These are phyloP conservation scores for Drosophila bunnanda DNA, from an alignment of 2,888 invertebrate genomes.

Conservation along the genomic window DNA sequence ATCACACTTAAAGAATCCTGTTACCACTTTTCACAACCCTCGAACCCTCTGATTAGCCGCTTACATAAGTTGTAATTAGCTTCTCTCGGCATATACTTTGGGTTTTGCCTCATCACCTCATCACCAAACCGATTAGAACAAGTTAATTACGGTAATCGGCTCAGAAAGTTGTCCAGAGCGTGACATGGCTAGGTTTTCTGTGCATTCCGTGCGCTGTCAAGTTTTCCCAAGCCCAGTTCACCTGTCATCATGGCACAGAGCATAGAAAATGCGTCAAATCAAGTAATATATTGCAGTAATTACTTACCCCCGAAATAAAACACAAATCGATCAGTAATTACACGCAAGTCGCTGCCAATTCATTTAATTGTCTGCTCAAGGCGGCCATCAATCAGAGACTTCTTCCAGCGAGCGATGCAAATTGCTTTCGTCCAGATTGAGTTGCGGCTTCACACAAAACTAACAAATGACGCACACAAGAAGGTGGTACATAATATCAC, in stretches of 20 bases:
- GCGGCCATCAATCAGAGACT: slow-evolving; percentile 57
- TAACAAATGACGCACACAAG: slow-evolving; percentile 65
- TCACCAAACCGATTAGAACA: slow-evolving; percentile 36
- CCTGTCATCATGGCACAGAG: slow-evolving; percentile 32
- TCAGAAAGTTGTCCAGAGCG: slow-evolving; percentile 37
- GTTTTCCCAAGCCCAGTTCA: slow-evolving; percentile 15
- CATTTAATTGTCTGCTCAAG: slow-evolving; percentile 50
- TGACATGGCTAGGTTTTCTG: slow-evolving; percentile 24
- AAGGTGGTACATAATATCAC: slow-evolving; percentile 11
- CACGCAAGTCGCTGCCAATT: slow-evolving; percentile 38
- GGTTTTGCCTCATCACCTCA: slow-evolving; percentile 29
- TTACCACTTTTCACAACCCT: background rate
- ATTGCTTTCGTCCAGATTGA: slow-evolving; percentile 50
- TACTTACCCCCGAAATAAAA: slow-evolving; percentile 44
- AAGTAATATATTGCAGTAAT: slow-evolving; percentile 22
- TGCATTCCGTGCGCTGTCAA: slow-evolving; percentile 38
- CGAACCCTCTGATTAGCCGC: background rate
- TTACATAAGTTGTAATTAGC: slow-evolving; percentile 21
- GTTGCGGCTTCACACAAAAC: slow-evolving; percentile 74
- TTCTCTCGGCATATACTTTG: slow-evolving; percentile 3
- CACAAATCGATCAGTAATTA: slow-evolving; percentile 50
- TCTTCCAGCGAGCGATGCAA: slow-evolving; percentile 48
- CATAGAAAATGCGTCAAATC: slow-evolving; percentile 17
- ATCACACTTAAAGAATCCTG: background rate
- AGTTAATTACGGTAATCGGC: slow-evolving; percentile 42